Evolutionary conservation across 2,888 invertebrate genomes (phyloP), one percentile per base, ranked within the genome.

Genomic region (Pyrrhosoma nymphula): DNA sequence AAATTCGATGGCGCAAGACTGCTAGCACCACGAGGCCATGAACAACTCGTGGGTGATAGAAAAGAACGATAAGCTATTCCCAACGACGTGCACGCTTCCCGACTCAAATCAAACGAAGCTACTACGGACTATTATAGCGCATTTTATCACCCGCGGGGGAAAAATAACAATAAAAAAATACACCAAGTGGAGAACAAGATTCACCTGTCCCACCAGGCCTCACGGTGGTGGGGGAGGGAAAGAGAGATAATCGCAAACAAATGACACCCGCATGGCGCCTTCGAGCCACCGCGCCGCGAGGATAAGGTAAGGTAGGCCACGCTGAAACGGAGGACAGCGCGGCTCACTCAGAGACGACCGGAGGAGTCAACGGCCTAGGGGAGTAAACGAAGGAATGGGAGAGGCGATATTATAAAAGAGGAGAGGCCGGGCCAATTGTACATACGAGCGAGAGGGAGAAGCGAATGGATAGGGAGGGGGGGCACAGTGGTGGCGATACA

Each of bases 231-330:
- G 8, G 8, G 47, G 47, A 47, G 47, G 47, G 20, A 60, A 23
- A 35, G 14, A n/a, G 18, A 82, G 82, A 16, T 82, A 35, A 82
- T 82, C 82, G 82, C 35, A 82, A 82, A 82, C 26, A 82, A 82
- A 82, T 82, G 82, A 82, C 82, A 35, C 82, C 82, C 82, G 82
- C 82, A 82, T 82, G 35, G 82, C 82, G 82, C 82, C 82, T 35
- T 16, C 30, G 30, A 8, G 82, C 35, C 82, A 14, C 47, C 16
- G 16, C 56, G 56, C 56, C 56, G 60, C 30, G 30, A 3, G 82
- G 82, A 82, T 82, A 82, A 82, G 82, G 82, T 60, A 60, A 47
- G 47, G 47, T 82, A 18, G 82, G 82, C 82, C 82, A 82, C 18
- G 82, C 35, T 30, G 3, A 20, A 60, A 35, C n/a, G n/a, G 20